Percentiles rank a stretch among this genome's conserved stretches.
Evolutionary conservation across 2,888 invertebrate genomes (phyloP).

Genomic region (Lathronympha strigana): DNA sequence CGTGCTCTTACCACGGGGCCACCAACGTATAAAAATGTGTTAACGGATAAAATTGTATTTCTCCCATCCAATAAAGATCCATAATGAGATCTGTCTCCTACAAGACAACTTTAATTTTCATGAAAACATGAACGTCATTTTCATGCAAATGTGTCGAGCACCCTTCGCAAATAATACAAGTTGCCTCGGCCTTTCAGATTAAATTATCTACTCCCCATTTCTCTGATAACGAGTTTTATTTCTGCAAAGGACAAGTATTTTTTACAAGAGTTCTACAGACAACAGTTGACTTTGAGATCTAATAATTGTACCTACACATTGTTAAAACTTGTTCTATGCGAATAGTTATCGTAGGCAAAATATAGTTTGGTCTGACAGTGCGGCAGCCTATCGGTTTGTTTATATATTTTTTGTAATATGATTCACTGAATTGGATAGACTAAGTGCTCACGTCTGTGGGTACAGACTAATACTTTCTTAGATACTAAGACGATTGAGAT

Average conservation of each 20-base stretch:
- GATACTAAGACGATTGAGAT: too few species aligned
- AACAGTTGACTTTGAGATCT: not conserved
- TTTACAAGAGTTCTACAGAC: constrained; percentile 18
- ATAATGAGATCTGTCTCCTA: constrained; percentile 25
- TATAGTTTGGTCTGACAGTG: too few species aligned
- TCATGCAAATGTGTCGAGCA: constrained; percentile 29
- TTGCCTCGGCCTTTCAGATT: constrained; percentile 38
- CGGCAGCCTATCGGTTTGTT: too few species aligned
- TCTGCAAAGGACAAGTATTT: constrained; percentile 17
- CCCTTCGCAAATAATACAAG: constrained; percentile 32
- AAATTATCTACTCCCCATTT: constrained; percentile 30
- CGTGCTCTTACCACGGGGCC: too few species aligned
- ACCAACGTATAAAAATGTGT: too few species aligned
- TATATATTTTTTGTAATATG: too few species aligned
- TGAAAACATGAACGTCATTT: constrained; percentile 34
- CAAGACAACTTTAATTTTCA: constrained; percentile 26
- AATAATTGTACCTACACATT: not conserved
- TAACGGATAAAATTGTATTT: not conserved
- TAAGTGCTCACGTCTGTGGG: too few species aligned
- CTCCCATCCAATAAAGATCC: constrained; percentile 10
- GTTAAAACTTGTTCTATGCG: not conserved
- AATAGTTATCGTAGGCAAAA: too few species aligned
- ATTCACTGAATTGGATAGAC: too few species aligned
- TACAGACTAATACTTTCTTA: too few species aligned
- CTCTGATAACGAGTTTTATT: constrained; percentile 35